Evolutionary conservation across 2,113 vertebrate genomes (phyloP), one percentile per base, ranked within the genome.

Genomic region (Lonchura striata): DNA sequence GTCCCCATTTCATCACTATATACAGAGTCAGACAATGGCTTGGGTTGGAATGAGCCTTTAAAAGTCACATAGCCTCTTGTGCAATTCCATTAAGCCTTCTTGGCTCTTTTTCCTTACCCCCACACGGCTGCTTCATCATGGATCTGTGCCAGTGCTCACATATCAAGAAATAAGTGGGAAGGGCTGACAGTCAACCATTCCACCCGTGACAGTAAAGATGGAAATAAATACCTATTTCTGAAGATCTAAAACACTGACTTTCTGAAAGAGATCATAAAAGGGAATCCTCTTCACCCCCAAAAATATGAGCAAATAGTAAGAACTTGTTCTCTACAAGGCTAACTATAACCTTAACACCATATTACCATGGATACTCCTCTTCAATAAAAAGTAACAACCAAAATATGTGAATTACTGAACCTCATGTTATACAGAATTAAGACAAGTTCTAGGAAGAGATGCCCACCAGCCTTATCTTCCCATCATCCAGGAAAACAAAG

Each of bases 1-100:
- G 27, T 35, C 7, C 13, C 27, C 6, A 64, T 50, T 87, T 82
- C 70, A 72, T 57, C 31, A 17, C 35, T 86, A 37, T 70, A 63
- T n/a, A 33, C 15, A 52, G 23, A 59, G 12, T 54, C 17, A 71
- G 10, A 82, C 24, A 82, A 52, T 0, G 0, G 13, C 9, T 41
- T 59, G 31, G 49, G 15, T 31, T 70, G 39, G 13, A 80, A 60
- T 4, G 10, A 27, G 54, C 31, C 31, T 31, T 80, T 60, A 60
- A 24, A 83, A 60, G 31, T 70, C 21, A 59, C 0, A 0, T 18
- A 37, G 12, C 27, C 17, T 2, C 23, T 15, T 3, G 1, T 28
- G 13, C 35, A 88, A 65, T 8, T 53, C 41, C 31, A 30, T 31
- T 20, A 54, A 47, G 37, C 30, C 75, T 59, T 59, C 31, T 64